Conservation (phyloP, 35 echinoderm and acorn worm species). For the Ophiothrix spiculata region DNA sequence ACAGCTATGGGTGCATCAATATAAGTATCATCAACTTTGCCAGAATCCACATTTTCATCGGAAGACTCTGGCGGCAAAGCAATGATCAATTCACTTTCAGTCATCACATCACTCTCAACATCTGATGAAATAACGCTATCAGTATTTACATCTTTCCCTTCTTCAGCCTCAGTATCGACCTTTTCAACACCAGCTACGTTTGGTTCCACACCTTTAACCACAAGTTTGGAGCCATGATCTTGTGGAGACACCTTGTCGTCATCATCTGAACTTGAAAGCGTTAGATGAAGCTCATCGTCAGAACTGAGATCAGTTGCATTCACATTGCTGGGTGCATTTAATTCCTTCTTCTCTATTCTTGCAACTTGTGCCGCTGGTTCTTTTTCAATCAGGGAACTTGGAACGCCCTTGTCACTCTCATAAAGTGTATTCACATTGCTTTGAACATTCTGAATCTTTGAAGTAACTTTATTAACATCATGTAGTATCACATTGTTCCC, state of each 20-base stretch:
- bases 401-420: too few relatives aligned
- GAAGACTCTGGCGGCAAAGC: too few relatives aligned
- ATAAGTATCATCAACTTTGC: too few relatives aligned
- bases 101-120: too few relatives aligned
- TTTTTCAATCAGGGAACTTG: too few relatives aligned
- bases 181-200: neutral
- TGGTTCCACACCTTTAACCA: neutral
- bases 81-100: too few relatives aligned
- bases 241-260: neutral
- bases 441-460: neutral
- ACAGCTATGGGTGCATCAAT: too few relatives aligned
- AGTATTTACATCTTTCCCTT: neutral
- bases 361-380: too few relatives aligned
- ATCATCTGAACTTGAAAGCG: neutral
- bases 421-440: neutral
- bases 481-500: neutral
- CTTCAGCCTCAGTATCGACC: neutral
- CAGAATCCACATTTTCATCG: too few relatives aligned
- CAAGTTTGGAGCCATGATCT: neutral
- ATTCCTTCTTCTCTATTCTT: too few relatives aligned
- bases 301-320: neutral
- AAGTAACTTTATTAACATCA: neutral
- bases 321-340: too few relatives aligned
- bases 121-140: too few relatives aligned
- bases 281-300: neutral